These are phyloP conservation scores for Argyrosomus japonicus DNA, from an alignment of 2,113 vertebrate genomes.

Conservation along the genomic window DNA sequence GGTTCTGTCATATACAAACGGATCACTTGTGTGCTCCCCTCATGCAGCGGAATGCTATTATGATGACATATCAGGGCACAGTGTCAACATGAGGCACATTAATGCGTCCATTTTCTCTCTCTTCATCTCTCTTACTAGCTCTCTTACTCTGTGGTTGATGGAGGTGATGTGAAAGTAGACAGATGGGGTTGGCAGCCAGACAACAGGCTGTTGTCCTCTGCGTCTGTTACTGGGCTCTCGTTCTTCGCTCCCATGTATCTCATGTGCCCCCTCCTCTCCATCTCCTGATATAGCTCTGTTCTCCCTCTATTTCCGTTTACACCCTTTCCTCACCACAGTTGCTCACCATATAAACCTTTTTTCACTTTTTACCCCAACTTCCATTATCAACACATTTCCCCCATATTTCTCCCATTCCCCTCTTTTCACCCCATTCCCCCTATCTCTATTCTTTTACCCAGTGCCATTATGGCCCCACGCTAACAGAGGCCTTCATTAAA, in stretches of 20 bases:
- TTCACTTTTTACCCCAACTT: conserved; percentile 20
- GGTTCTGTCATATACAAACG: background rate
- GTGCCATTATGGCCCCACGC: conserved; percentile 72
- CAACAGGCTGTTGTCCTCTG: conserved; percentile 77
- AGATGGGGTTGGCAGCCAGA: conserved; percentile 84
- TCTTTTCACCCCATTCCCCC: conserved; percentile 48
- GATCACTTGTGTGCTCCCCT: background rate
- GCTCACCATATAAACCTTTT: conserved; percentile 13
- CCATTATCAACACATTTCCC: conserved; percentile 26
- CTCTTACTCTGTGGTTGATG: conserved; percentile 56
- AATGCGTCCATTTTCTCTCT: conserved; percentile 22
- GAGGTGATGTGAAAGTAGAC: conserved; percentile 83
- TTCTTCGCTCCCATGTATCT: conserved; percentile 42
- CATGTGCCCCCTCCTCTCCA: conserved; percentile 35
- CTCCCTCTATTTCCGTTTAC: conserved; percentile 2
- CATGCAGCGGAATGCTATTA: conserved; percentile 23
- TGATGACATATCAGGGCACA: conserved; percentile 31
- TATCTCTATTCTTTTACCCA: conserved; percentile 68
- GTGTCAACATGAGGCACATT: conserved; percentile 52
- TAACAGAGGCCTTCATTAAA: conserved; percentile 85
- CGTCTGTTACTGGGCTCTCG: conserved; percentile 58
- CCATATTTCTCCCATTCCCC: conserved; percentile 30
- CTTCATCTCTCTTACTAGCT: conserved; percentile 32
- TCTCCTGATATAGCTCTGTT: background rate
- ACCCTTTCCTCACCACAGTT: conserved; percentile 17